Evolutionary conservation across 2,888 invertebrate genomes (phyloP), one percentile per base, ranked within the genome.

Genomic region (Drosophila suboccidentalis): DNA sequence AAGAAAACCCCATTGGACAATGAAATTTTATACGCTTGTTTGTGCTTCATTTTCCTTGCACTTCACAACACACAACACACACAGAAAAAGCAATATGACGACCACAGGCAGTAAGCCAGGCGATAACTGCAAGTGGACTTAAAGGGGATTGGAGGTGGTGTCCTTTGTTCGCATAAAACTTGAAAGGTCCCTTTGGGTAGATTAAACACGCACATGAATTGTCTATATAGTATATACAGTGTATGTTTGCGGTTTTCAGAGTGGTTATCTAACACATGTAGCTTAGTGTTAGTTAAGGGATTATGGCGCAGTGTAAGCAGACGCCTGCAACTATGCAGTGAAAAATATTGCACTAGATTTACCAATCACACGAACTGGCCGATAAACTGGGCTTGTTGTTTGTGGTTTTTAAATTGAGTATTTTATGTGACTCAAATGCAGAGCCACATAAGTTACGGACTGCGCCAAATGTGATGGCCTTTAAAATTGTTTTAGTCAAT

Each of bases 161-260:
- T 78, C 78, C 69, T 80, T 61, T 74, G 77, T 71, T 74, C 71
- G 58, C 80, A 88, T 80, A 73, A 88, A 80, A 88, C 75, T 71
- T 82, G 78, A 82, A 88, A 80, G 70, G 78, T 80, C 83, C 89
- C 87, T 64, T 75, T 67, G 80, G 87, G 70, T 86, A 84, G 89
- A 84, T 84, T 88, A 82, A 86, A 80, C 89, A 84, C 89, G 89
- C 75, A 88, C 87, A 88, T 75, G 54, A 57, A 67, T 64, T 50
- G 34, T 50, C 38, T 22, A 46, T 46, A 46, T 2, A 53, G 43
- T 32, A 34, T 46, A 49, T 19, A 19, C 19, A 19, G 19, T 19
- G 19, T 53, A 54, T 57, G 61, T 50, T 64, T 85, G 77, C 50
- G 82, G 88, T 65, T 68, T 58, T 70, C 29, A 51, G 44, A 51